Base-by-base conservation (phyloP, 2,888 invertebrate species). In the Caenorhabditis panamensis region DNA sequence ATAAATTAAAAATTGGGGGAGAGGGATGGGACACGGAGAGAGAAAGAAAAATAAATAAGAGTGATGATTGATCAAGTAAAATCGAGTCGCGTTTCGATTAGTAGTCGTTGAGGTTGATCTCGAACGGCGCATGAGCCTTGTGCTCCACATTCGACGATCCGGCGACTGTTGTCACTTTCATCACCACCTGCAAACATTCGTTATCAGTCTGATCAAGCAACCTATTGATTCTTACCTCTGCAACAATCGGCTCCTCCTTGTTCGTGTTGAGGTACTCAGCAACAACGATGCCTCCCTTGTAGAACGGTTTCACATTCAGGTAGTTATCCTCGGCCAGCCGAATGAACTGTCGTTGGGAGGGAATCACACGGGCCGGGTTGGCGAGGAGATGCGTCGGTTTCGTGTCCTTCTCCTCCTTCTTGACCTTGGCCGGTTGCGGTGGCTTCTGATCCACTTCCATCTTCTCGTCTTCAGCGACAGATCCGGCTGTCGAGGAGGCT, bases 321-420 rank as follows among this genome's bases (percentile, higher is more conserved):
- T 81, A 81, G 22, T 47, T 8, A 8, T 47, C 13, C 6, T 76
- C 80, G 18, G 24, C 44, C 16, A 80, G 31, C n/a, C 44, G 13
- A 16, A 80, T 47, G 54, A 61, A 61, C 8, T 61, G 18, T 36
- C 69, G 56, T 59, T 76, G 80, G 18, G 66, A 28, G 3, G 80
- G 75, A 24, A 76, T 61, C 13, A 80, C 80, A 49, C 80, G 68
- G 18, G 75, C 69, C 26, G 80, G 80, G 49, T 80, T 80, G 3
- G 13, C 9, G 9, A 80, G 58, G 16, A 41, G 68, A 41, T 79
- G 73, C 5, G 54, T 47, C 20, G 22, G 20, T 8, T 53, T 26
- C 20, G 3, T 4, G n/a, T n/a, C n/a, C n/a, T n/a, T n/a, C 53
- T 16, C 24, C 3, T 51, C 56, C 47, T 54, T 62, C n/a, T 41